Conservation (phyloP, 2,797 vertebrate species). For the Paratrypauchen microcephalus region DNA sequence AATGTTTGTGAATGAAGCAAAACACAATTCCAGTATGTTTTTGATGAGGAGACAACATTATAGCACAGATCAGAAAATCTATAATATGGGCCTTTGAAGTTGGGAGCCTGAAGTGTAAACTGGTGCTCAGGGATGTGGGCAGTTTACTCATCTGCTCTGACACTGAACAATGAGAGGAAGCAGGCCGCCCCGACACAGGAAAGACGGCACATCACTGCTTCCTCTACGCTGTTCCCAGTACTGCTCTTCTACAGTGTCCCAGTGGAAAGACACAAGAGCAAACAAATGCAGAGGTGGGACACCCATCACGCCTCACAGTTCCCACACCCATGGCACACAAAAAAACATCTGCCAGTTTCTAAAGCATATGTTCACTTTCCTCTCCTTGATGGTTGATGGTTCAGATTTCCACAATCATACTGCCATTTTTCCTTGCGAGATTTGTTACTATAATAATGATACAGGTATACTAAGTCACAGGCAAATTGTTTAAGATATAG, state of each 20-base stretch:
- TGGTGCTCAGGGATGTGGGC: neutral
- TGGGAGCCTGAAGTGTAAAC: neutral
- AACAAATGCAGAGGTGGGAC: neutral
- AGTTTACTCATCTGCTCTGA: slow-evolving; percentile 28
- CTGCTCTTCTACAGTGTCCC: slow-evolving; percentile 10
- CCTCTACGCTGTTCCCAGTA: slow-evolving; percentile 1
- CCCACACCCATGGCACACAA: neutral
- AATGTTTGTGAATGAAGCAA: no score
- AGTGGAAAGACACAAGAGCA: slow-evolving; percentile 2
- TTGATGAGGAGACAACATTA: no score
- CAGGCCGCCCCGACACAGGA: slow-evolving; percentile 38
- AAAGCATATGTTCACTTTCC: neutral
- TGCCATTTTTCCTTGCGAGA: neutral
- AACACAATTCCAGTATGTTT: no score
- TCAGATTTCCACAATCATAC: neutral
- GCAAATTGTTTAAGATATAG: neutral
- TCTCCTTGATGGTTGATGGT: neutral
- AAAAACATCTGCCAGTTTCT: neutral
- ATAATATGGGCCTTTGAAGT: neutral
- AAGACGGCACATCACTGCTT: slow-evolving; percentile 53
- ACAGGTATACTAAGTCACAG: neutral
- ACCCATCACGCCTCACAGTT: neutral
- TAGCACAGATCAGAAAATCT: no score
- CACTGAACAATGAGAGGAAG: slow-evolving; percentile 51
- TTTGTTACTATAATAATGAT: neutral